Conservation (phyloP, 2,888 invertebrate genomes). For the Herminia tarsipennalis region DNA sequence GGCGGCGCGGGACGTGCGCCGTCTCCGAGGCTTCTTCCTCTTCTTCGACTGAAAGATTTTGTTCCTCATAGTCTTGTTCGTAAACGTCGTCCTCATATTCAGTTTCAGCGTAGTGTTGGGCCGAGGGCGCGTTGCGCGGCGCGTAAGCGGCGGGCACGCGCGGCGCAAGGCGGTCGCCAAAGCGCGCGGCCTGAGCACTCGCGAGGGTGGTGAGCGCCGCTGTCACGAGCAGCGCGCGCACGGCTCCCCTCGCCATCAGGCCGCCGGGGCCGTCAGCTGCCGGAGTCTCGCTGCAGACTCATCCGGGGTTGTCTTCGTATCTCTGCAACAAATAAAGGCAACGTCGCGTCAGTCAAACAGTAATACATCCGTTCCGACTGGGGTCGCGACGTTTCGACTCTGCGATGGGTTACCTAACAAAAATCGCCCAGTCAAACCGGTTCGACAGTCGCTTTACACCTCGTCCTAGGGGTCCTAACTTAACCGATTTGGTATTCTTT, state of each 20-base stretch:
- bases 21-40: slow-evolving; percentile 54
- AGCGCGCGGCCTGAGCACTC: slow-evolving; percentile 64
- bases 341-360: slow-evolving; percentile 53
- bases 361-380: slow-evolving; percentile 48
- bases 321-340: slow-evolving; percentile 71
- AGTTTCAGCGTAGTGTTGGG: slow-evolving; percentile 56
- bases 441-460: slow-evolving; percentile 67
- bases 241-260: slow-evolving; percentile 70
- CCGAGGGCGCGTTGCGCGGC: slow-evolving; percentile 65
- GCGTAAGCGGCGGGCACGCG: slow-evolving; percentile 73
- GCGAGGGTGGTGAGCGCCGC: slow-evolving; percentile 66
- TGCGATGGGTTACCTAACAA: slow-evolving; percentile 70
- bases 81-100: slow-evolving; percentile 65
- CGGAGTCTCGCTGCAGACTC: slow-evolving; percentile 61
- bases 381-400: slow-evolving; percentile 59
- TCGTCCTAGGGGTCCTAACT: slow-evolving; percentile 75
- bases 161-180: slow-evolving; percentile 75
- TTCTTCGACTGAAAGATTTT: slow-evolving; percentile 54
- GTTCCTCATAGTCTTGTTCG: slow-evolving; percentile 70
- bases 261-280: slow-evolving; percentile 74
- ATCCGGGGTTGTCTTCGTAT: slow-evolving; percentile 59
- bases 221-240: slow-evolving; percentile 66
- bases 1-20: slow-evolving; percentile 64
- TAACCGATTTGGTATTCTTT: slow-evolving; percentile 72
- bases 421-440: slow-evolving; percentile 74